These are phyloP conservation scores for Crocuta crocuta DNA, from an alignment of 2,113 vertebrate species.

Conservation along the genomic window DNA sequence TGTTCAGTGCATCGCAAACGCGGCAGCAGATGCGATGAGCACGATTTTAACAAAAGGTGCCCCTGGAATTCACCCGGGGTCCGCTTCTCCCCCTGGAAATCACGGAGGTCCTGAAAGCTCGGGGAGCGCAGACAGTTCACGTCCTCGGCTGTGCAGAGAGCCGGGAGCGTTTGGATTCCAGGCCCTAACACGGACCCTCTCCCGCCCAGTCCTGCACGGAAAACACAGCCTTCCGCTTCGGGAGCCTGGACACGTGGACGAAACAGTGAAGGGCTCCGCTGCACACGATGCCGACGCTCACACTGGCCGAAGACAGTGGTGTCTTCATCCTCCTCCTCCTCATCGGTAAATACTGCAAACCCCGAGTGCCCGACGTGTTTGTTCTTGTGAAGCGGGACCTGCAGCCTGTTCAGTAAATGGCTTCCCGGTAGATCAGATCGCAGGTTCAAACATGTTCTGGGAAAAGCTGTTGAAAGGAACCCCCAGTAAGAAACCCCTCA, in stretches of 20 bases:
- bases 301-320: rapidly evolving
- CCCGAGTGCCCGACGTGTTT: rapidly evolving
- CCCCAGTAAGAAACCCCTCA: background rate
- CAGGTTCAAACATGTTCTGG: background rate
- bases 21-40: background rate
- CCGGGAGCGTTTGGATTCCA: background rate
- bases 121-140: background rate
- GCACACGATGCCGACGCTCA: rapidly evolving
- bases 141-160: background rate
- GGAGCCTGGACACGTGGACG: background rate
- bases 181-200: background rate
- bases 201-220: rapidly evolving
- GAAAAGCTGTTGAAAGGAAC: background rate
- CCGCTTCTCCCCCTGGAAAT: background rate
- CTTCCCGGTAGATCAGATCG: rapidly evolving
- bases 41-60: background rate
- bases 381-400: rapidly evolving
- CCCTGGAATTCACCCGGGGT: background rate
- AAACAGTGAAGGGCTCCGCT: background rate
- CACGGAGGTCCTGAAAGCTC: background rate
- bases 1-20: rapidly evolving
- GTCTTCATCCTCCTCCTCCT: rapidly evolving
- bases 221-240: background rate
- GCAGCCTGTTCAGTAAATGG: background rate
- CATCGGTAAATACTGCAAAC: rapidly evolving